Evolutionary conservation across 2,797 vertebrate species (phyloP).

Genomic region (Trachurus trachurus): DNA sequence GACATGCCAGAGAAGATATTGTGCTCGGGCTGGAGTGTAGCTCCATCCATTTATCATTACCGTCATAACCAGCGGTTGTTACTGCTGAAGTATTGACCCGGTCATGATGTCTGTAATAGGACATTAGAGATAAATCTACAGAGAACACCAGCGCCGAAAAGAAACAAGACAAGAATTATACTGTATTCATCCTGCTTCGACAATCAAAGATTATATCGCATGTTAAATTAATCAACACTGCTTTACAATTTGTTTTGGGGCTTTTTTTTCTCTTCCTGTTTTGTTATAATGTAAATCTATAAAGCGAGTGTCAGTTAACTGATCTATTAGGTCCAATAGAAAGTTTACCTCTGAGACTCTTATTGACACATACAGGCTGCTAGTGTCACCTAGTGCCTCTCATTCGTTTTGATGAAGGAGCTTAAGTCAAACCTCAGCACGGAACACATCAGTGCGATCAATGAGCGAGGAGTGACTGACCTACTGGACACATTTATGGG

Average conservation of each 20-base stretch:
- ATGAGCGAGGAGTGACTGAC: slow-evolving; percentile 83
- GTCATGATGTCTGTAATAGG: slow-evolving; percentile 76
- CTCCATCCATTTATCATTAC: slow-evolving; percentile 92
- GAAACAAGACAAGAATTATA: slow-evolving; percentile 37
- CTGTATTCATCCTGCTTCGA: slow-evolving; percentile 50
- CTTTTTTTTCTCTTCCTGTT: not conserved
- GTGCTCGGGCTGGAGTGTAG: slow-evolving; percentile 86
- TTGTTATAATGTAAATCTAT: slow-evolving; percentile 11
- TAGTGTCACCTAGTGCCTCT: slow-evolving; percentile 72
- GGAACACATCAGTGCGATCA: slow-evolving; percentile 83
- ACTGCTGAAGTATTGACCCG: slow-evolving; percentile 79
- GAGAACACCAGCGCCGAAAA: slow-evolving; percentile 61
- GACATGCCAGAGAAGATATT: slow-evolving; percentile 89
- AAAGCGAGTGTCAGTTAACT: not conserved
- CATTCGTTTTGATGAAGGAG: slow-evolving; percentile 76
- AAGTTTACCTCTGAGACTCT: slow-evolving; percentile 51
- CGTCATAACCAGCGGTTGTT: slow-evolving; percentile 76
- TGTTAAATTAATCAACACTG: slow-evolving; percentile 32
- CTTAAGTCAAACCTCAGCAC: slow-evolving; percentile 75
- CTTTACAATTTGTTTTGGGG: not conserved
- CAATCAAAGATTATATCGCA: slow-evolving; percentile 41
- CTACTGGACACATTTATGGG: slow-evolving; percentile 88
- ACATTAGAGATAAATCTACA: slow-evolving; percentile 78
- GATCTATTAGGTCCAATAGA: slow-evolving; percentile 28
- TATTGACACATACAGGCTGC: slow-evolving; percentile 66